These are phyloP conservation scores for Lithodes maja DNA, from an alignment of 2,888 invertebrate species.

Conservation along the genomic window DNA sequence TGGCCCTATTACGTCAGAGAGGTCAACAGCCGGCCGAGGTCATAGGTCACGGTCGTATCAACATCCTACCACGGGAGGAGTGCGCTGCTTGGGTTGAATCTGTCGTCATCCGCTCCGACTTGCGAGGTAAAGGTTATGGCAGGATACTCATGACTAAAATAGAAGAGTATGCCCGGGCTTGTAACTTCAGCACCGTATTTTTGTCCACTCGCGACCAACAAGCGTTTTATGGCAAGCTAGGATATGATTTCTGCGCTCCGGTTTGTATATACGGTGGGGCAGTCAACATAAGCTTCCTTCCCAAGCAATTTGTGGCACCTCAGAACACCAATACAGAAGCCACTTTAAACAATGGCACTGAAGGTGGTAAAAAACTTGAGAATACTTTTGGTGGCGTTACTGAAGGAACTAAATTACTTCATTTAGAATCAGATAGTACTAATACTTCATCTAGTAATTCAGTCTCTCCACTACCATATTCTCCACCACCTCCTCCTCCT, in stretches of 20 bases:
- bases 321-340: neutral
- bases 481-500: constrained; percentile 55
- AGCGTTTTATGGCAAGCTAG: constrained; percentile 64
- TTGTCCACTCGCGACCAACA: constrained; percentile 67
- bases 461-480: constrained; percentile 21
- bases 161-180: constrained; percentile 59
- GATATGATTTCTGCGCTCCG: constrained; percentile 66
- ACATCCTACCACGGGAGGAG: constrained; percentile 41
- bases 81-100: constrained; percentile 66
- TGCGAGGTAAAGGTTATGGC: constrained; percentile 69
- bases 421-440: neutral
- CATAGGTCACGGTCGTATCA: constrained; percentile 64
- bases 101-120: constrained; percentile 59
- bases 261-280: constrained; percentile 64
- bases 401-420: neutral
- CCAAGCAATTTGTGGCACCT: constrained; percentile 43
- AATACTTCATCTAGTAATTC: neutral
- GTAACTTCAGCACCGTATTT: constrained; percentile 57
- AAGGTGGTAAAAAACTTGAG: neutral
- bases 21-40: constrained; percentile 19
- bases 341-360: neutral
- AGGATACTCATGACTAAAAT: constrained; percentile 62
- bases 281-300: constrained; percentile 52
- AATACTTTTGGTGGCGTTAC: neutral
- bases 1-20: constrained; percentile 41